These are phyloP conservation scores for Magallana gigas DNA, from an alignment of 1,140 invertebrate genomes.

Conservation along the genomic window DNA sequence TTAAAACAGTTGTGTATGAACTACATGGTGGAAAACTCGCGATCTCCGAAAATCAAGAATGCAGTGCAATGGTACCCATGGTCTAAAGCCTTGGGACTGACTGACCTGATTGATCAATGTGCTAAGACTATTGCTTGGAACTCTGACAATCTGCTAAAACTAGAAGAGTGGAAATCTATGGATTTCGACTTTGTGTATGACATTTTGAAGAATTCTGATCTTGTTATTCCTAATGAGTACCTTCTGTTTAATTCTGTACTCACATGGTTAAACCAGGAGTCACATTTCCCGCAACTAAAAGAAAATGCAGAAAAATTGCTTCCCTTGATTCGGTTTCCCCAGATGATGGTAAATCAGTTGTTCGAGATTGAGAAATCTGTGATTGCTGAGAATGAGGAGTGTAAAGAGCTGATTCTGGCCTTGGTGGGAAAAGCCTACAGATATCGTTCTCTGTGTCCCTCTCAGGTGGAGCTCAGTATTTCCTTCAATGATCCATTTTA, in stretches of 20 bases:
- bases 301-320: conserved; percentile 72
- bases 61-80: conserved; percentile 78
- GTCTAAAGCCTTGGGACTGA: conserved; percentile 76
- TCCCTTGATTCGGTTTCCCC: conserved; percentile 77
- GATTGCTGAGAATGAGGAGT: conserved; percentile 63
- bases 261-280: conserved; percentile 72
- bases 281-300: conserved; percentile 56
- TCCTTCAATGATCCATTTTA: conserved; percentile 72
- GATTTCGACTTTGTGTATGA: conserved; percentile 77
- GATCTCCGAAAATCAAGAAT: conserved; percentile 75
- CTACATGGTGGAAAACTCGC: conserved; percentile 77
- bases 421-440: conserved; percentile 76
- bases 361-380: conserved; percentile 71
- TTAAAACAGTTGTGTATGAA: conserved; percentile 75
- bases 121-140: conserved; percentile 79
- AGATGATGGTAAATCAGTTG: conserved; percentile 77
- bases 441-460: conserved; percentile 76
- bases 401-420: conserved; percentile 65
- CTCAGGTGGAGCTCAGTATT: conserved; percentile 68
- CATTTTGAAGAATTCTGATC: conserved; percentile 72
- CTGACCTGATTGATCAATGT: conserved; percentile 73
- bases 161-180: conserved; percentile 76
- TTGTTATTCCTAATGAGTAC: conserved; percentile 75
- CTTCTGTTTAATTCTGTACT: conserved; percentile 68
- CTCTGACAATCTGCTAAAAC: conserved; percentile 71